phyloP scores from a whole-genome alignment of 2,113 vertebrate species.

The Nothocercus julius region DNA sequence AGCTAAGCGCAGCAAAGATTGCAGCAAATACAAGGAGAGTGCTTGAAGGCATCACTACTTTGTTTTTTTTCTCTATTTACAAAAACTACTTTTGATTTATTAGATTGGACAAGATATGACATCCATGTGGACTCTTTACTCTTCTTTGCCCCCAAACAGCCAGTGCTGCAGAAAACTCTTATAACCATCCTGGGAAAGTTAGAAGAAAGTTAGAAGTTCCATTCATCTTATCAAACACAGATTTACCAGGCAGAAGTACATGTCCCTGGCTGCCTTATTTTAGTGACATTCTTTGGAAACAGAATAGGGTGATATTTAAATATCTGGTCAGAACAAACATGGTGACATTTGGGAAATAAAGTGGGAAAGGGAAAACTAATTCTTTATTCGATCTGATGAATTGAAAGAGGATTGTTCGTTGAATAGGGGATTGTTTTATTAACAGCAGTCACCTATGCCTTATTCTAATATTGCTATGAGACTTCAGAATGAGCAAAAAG shows the following conservation, averaged over 20 bases:
- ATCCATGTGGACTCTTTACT: neutral
- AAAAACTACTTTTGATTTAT: neutral
- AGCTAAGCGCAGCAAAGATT: neutral
- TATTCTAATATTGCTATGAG: neutral
- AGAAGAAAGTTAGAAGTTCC: neutral
- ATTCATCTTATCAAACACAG: neutral
- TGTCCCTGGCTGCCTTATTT: neutral
- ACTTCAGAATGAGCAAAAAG: neutral
- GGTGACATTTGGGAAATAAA: conserved; percentile 18
- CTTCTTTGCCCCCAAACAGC: neutral
- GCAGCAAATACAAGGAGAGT: neutral
- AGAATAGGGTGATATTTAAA: conserved; percentile 11
- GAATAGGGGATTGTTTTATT: neutral
- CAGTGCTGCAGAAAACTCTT: neutral
- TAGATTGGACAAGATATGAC: accelerated
- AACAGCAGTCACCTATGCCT: neutral
- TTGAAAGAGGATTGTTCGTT: neutral
- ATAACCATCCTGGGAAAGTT: neutral
- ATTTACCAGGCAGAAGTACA: neutral
- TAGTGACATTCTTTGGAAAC: neutral
- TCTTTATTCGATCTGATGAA: neutral
- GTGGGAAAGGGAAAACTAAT: neutral
- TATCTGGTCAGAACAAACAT: neutral
- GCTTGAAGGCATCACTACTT: neutral
- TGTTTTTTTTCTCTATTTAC: neutral